Evolutionary conservation across 1,140 invertebrate genomes (phyloP), one percentile per base, ranked within the genome.

Genomic region (Heliconius congener): DNA sequence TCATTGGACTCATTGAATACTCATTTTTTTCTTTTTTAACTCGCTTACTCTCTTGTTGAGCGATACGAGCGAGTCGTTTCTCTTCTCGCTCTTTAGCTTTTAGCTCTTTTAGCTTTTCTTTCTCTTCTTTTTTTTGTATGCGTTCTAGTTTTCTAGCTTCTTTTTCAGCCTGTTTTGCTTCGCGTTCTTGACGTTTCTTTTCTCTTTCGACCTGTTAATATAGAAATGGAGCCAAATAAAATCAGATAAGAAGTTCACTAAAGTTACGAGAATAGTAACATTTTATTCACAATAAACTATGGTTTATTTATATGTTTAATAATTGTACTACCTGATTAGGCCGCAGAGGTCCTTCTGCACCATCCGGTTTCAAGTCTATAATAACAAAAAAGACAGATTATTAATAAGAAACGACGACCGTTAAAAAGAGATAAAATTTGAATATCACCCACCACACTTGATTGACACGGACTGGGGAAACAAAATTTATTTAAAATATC

Each of bases 51-150:
- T 95, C 94, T 80, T 94, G 91, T 71, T 91, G 78, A 0, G 94
- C 94, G 30, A 94, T 37, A 6, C 87, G 86, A 1, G 94, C 94
- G 2, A 90, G 83, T 77, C 88, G 86, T 81, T 95, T 95, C 84
- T 95, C 94, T 82, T 95, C 94, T 27, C 93, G 78, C 70, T 95
- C 94, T 76, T 94, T 95, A 18, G 94, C 94, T 60, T 91, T 95
- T 78, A 87, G 87, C 74, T 95, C 94, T 82, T 96, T 96, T n/a
- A 95, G 83, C 60, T 95, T 95, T 9, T 95, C 95, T 74, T 96
- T 96, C 79, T 96, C 96, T 74, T 96, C 88, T 80, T 96, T 96
- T 81, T 96, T 96, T 19, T 96, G 96, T 71, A 96, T 88, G 0
- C 95, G 91, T 52, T 96, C 96, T 50, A 95, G 90, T 77, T 95